Evolutionary conservation across 2,797 vertebrate genomes (phyloP), one percentile per base, ranked within the genome.

Genomic region (Podargus strigoides): DNA sequence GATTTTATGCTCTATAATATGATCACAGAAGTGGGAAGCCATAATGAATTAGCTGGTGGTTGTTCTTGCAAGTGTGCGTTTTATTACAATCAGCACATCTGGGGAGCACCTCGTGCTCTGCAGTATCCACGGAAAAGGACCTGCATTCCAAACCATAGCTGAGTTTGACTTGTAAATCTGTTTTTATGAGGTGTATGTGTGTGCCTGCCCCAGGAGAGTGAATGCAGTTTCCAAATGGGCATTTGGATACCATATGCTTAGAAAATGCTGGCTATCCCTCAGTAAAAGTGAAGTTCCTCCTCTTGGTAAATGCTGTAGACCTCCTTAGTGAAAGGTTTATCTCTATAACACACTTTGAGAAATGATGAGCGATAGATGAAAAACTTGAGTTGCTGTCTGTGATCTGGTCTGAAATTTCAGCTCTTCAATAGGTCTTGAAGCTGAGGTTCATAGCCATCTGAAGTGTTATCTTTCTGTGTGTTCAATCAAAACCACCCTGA

Each of bases 111-210:
- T 90, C 39, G 0, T 59, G 68, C 49, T 92, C 74, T 81, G 93
- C 60, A 82, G 59, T 37, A 55, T 90, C 84, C 49, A 18, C 2
- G 3, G 67, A 80, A 78, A 82, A 80, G 81, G 60, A 73, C 85
- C 89, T 89, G 84, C 86, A 89, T 93, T 96, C 88, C 60, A 44
- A 87, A 64, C 34, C 3, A 1, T 32, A 52, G 76, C 66, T 73
- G 84, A 72, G 75, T 87, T 83, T 72, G 60, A 94, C 93, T 76
- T 95, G 82, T 95, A 94, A 97, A 95, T 91, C 89, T 95, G 79
- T 72, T 96, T 97, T 97, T 96, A 95, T 90, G 94, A 92, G 89
- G 92, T 96, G 89, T 75, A n/a, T 68, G 82, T 93, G 89, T 92
- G 76, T 53, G 79, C 62, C 69, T 96, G 82, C 52, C 89, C 69